Percentiles rank a stretch among this genome's conserved stretches.
These are phyloP conservation scores for Drosophila paranaensis DNA, from an alignment of 2,888 invertebrate species.

Conservation along the genomic window DNA sequence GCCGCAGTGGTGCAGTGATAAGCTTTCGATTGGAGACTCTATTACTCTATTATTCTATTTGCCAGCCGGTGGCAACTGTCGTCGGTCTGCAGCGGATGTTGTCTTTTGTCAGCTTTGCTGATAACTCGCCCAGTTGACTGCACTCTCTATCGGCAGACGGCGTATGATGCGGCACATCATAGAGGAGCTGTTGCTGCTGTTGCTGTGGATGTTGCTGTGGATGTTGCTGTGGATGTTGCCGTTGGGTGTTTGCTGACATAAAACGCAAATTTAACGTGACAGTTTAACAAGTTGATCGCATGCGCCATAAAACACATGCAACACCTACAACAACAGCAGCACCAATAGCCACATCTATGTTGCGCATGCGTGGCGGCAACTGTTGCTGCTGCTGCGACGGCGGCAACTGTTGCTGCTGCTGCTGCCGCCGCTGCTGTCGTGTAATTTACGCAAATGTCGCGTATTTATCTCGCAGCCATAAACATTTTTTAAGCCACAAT, in stretches of 20 bases:
- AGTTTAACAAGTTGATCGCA: conserved; percentile 78
- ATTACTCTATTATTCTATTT: conserved; percentile 36
- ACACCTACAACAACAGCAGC: conserved; percentile 68
- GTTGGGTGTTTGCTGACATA: conserved; percentile 59
- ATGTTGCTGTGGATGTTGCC: conserved; percentile 26
- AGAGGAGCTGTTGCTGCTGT: conserved; percentile 33
- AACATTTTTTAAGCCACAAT: conserved; percentile 81
- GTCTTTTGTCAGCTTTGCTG: conserved; percentile 54
- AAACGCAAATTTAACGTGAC: conserved; percentile 81
- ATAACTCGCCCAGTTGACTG: conserved; percentile 73
- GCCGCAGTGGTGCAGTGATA: conserved; percentile 32
- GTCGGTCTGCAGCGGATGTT: conserved; percentile 53
- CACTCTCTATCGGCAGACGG: conserved; percentile 51
- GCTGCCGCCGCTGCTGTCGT: conserved; percentile 59
- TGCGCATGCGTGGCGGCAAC: conserved; percentile 74
- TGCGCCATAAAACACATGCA: conserved; percentile 81
- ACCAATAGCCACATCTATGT: conserved; percentile 33
- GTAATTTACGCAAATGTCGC: conserved; percentile 81
- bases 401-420: conserved; percentile 24
- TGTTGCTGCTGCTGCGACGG: conserved; percentile 26
- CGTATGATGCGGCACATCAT: conserved; percentile 62
- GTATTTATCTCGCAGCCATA: conserved; percentile 78
- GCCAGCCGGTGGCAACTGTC: conserved; percentile 47
- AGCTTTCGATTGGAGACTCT: conserved; percentile 25
- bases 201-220: conserved; percentile 19